These are phyloP conservation scores for Pitta sordida DNA, from an alignment of 2,113 vertebrate genomes.

Conservation along the genomic window DNA sequence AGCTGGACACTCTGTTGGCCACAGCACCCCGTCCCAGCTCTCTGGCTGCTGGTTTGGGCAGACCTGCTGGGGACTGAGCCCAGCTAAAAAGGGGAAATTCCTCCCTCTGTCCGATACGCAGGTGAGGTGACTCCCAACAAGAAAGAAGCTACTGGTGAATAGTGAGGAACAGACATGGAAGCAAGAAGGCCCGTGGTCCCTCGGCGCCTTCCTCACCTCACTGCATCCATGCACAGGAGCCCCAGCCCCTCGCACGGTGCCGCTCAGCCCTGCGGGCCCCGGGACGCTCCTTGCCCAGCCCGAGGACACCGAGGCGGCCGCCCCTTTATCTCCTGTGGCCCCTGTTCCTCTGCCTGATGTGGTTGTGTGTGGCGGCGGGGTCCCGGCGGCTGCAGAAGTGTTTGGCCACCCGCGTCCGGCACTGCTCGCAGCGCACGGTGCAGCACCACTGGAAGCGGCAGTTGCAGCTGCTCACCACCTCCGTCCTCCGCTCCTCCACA, in stretches of 20 bases:
- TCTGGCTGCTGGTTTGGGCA: neutral
- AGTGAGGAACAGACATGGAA: neutral
- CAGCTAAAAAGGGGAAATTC: neutral
- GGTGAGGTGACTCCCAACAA: neutral
- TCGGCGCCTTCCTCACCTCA: fast-evolving
- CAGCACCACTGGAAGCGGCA: conserved; percentile 98
- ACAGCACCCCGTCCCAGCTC: fast-evolving
- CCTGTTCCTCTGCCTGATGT: conserved; percentile 65
- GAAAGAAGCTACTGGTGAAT: neutral
- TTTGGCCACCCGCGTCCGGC: conserved; percentile 82
- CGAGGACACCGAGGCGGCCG: neutral
- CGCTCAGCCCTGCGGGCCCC: fast-evolving
- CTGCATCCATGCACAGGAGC: neutral
- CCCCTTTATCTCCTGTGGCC: conserved; percentile 63
- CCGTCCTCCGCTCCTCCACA: conserved; percentile 79
- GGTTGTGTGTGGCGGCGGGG: neutral
- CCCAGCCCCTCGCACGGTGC: fast-evolving
- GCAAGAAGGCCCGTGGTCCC: neutral
- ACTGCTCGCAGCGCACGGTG: conserved; percentile 89
- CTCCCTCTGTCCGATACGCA: neutral
- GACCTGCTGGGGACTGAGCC: neutral
- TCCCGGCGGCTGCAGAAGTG: conserved; percentile 81
- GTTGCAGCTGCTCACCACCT: conserved; percentile 88
- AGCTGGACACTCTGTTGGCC: neutral
- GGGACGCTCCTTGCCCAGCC: fast-evolving